Evolutionary conservation across 2,797 vertebrate species (phyloP), one percentile per base, ranked within the genome.

Genomic region (Danio aesculapii): DNA sequence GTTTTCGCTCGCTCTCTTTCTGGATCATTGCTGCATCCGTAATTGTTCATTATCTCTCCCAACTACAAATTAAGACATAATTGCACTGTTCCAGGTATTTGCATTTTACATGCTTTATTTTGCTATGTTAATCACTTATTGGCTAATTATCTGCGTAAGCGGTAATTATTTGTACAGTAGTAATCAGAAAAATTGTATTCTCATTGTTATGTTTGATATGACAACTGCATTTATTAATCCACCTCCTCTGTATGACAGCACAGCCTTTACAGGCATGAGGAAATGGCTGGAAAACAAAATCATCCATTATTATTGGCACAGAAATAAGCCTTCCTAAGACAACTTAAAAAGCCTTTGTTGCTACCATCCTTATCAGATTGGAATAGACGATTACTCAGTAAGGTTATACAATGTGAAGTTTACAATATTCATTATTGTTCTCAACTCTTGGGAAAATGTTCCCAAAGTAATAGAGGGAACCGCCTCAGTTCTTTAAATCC

Each of bases 131-230:
- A 77, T 86, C 57, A 73, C 57, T 85, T 75, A 82, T 84, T 81
- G 43, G 75, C 78, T 83, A 82, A 85, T 87, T 88, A 81, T 81
- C 63, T 86, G 85, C 82, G 70, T 89, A 87, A 89, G 85, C 79
- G 75, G 66, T 77, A 81, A 83, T 89, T 86, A 86, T 83, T 84
- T 84, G 81, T 89, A 88, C 86, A 88, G 86, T 88, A 87, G 81
- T 89, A 88, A 90, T 87, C 82, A 84, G 71, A 83, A 84, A 85
- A 84, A 88, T 87, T 84, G 46, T 85, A 89, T 89, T 88, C 85
- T 85, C 59, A 84, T 86, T 82, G 83, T 84, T 86, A 87, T 69
- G 78, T 83, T 75, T 66, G 67, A 71, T 75, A 84, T 70, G 62
- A 79, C 75, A 13, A n/a, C 66, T 75, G 77, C 69, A 81, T 77